Conservation (phyloP, 2,888 invertebrate genomes). For the Apamea crenata region DNA sequence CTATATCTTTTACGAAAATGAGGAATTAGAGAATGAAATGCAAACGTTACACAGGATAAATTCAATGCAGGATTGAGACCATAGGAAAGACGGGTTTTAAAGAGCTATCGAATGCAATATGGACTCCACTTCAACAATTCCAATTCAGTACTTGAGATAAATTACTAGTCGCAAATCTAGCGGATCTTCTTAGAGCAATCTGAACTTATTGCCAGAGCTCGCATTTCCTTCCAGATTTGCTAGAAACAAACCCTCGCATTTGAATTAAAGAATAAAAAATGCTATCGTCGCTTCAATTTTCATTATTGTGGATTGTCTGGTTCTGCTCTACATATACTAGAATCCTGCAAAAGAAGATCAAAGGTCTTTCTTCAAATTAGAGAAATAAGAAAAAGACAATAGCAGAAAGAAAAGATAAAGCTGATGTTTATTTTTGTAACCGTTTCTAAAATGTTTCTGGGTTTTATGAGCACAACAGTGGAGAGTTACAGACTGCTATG, state of each 20-base stretch:
- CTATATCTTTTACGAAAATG: neutral
- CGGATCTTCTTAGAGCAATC: conserved; percentile 19
- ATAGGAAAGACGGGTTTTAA: neutral
- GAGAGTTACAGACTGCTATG: neutral
- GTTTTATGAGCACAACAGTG: neutral
- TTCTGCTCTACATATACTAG: neutral
- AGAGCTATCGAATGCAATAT: conserved; percentile 29
- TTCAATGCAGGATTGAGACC: neutral
- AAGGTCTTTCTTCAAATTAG: neutral
- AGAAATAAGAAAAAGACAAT: neutral
- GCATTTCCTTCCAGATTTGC: conserved; percentile 24
- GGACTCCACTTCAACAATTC: conserved; percentile 13
- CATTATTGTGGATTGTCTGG: neutral
- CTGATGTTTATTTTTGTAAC: neutral
- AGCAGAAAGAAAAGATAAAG: neutral
- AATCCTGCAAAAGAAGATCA: neutral
- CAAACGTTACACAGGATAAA: neutral
- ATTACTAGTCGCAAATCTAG: conserved; percentile 41
- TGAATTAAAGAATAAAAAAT: neutral
- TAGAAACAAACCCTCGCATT: conserved; percentile 21
- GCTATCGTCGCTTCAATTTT: neutral
- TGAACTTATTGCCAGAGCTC: conserved; percentile 22
- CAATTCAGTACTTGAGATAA: conserved; percentile 20
- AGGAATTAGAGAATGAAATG: neutral
- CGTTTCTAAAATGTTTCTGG: neutral